Evolutionary conservation across 2,113 vertebrate genomes (phyloP), one percentile per base, ranked within the genome.

Genomic region (Lonchura striata): DNA sequence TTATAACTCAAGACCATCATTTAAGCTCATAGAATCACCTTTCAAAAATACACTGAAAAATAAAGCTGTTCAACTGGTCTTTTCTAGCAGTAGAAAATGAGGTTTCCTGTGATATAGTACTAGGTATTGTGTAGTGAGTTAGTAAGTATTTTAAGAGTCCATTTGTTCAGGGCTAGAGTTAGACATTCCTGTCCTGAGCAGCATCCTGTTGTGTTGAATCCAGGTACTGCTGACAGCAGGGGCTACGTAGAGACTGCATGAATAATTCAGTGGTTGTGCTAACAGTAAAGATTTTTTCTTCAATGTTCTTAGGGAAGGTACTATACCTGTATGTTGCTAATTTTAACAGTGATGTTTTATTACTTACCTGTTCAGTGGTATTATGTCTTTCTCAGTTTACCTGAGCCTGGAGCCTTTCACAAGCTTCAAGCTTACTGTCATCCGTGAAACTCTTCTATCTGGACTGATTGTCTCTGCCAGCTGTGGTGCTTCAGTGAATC

Each of bases 11-110:
- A 94, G 75, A 82, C 72, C 68, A 72, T 76, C 23, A 66, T 95
- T 94, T 96, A 92, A 91, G 69, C 88, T 95, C 88, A 90, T 81
- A 96, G 96, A 97, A 95, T 68, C n/a, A 79, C n/a, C 28, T 95
- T 97, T 92, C 72, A 94, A 96, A 96, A 97, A 96, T 95, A 92
- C 60, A 56, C 15, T 87, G 77, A 72, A 95, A 85, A 96, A 94
- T 92, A 96, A 96, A 94, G 17, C 44, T 94, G 44, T 94, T 97
- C 72, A 81, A 57, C 53, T 91, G 50, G 54, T 52, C 89, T 94
- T 64, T 79, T 87, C 78, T 94, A 88, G 64, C 76, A 60, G 42
- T 28, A 93, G 82, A 83, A 88, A 95, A 89, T 0, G 6, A 96
- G 75, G 63, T 74, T 95, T 95, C 89, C 17, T 65, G 83, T 94